These are phyloP conservation scores for Pseudoatta argentina DNA, from an alignment of 1,140 invertebrate genomes.

Conservation along the genomic window DNA sequence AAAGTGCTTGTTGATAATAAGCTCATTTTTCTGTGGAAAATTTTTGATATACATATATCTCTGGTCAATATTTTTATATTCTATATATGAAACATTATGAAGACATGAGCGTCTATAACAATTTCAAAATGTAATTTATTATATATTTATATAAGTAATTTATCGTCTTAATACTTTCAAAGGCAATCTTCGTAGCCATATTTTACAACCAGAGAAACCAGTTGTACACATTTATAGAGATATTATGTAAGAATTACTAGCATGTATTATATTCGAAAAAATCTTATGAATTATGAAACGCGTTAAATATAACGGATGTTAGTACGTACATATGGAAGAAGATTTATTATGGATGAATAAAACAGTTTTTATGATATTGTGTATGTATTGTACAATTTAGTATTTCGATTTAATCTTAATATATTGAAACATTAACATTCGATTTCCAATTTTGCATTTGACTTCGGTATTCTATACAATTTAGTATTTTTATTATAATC, in stretches of 20 bases:
- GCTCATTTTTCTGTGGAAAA: neutral
- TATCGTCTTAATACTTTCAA: conserved; percentile 28
- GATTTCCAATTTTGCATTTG: neutral
- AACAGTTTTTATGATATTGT: conserved; percentile 12
- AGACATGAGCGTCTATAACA: neutral
- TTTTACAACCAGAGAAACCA: conserved; percentile 31
- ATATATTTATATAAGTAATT: conserved; percentile 15
- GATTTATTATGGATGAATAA: conserved; percentile 22
- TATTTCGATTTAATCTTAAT: neutral
- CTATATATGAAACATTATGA: neutral
- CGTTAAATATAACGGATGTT: neutral
- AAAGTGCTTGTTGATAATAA: too few relatives aligned
- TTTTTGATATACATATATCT: neutral
- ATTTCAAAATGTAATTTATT: conserved; percentile 4
- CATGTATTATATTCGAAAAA: conserved; percentile 4
- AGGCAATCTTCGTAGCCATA: conserved; percentile 1
- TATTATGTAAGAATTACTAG: conserved; percentile 48
- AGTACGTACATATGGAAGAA: neutral
- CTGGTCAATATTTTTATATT: neutral
- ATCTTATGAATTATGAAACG: conserved; percentile 43
- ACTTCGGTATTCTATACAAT: neutral
- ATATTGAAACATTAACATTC: neutral
- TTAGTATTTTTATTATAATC: neutral
- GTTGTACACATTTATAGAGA: conserved; percentile 42
- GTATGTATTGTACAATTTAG: neutral